phyloP scores from a whole-genome alignment of 2,797 vertebrate species.

The Pseudochaenichthys georgianus region DNA sequence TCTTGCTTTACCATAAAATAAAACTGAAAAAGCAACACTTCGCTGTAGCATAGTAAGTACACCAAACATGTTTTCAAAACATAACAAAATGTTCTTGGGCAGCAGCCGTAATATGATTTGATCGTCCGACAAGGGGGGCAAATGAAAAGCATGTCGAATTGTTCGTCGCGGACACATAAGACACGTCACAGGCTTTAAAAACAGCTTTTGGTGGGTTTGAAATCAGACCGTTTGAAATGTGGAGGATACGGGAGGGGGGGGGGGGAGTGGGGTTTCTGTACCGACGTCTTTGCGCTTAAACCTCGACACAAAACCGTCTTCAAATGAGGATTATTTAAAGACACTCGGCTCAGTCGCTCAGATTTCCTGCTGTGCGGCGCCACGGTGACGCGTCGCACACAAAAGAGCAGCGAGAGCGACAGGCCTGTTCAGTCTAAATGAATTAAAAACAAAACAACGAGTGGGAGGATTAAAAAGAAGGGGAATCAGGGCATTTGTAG shows the following conservation, averaged over 20 bases:
- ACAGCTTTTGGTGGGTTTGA: conserved; percentile 22
- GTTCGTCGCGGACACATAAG: conserved; percentile 52
- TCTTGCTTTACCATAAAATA: conserved; percentile 25
- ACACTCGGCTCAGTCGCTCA: background rate
- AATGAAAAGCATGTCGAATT: conserved; percentile 29
- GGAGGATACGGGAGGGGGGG: conserved; percentile 3
- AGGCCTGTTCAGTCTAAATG: conserved; percentile 29
- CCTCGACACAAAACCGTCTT: background rate
- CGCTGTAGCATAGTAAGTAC: conserved; percentile 40
- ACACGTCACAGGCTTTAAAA: conserved; percentile 48
- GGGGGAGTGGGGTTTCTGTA: background rate
- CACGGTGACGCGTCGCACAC: conserved; percentile 23
- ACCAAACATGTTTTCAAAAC: conserved; percentile 34
- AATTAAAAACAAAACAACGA: conserved; percentile 6
- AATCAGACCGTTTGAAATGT: conserved; percentile 37
- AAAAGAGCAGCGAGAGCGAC: conserved; percentile 28
- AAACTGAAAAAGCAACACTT: conserved; percentile 37
- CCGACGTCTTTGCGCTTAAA: too few relatives aligned
- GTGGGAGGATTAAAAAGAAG: background rate
- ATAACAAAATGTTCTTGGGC: background rate
- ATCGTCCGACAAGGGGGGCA: conserved; percentile 11
- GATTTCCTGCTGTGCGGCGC: conserved; percentile 4
- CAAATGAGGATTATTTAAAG: conserved; percentile 17
- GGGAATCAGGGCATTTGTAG: background rate
- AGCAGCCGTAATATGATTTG: conserved; percentile 35